Evolutionary conservation across 2,113 vertebrate genomes (phyloP), one percentile per base, ranked within the genome.

Genomic region (Tinamus guttatus): DNA sequence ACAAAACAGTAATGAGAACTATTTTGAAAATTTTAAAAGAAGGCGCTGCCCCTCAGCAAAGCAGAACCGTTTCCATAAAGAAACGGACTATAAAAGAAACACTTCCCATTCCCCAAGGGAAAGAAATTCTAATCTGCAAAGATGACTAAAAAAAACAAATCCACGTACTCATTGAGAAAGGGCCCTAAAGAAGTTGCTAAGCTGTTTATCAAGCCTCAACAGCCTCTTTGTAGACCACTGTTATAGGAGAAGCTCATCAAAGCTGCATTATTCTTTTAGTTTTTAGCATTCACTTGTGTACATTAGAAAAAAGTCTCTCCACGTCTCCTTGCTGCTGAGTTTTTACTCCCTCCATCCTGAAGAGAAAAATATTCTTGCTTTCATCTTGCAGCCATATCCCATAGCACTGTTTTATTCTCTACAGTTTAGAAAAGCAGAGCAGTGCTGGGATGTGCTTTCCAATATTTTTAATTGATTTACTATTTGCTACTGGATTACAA

Each of bases 191-290:
- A 85, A 89, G 64, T 74, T 79, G 24, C 75, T 91, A 91, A 97
- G 91, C 89, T 90, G 80, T 92, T 95, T 96, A 95, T 94, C 93
- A 88, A 69, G 47, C 80, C 59, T 88, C 82, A 71, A 77, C 89
- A 92, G 94, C 73, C 76, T 87, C 76, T 89, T 81, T 71, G 63
- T 77, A 90, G 84, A 82, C 81, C 94, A 85, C 80, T n/a, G n/a
- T 58, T 91, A 36, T 76, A 54, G 56, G 51, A 83, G 84, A 84
- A 88, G 65, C 90, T 93, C 86, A 95, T 96, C 52, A 90, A 89
- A 91, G 69, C 36, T 49, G 25, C 51, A 87, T 94, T 95, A 86
- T 94, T 87, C 49, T 93, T 90, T 63, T 82, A 90, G 91, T 90
- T 95, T 89, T 87, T 77, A 91, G 73, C 65, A 76, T 93, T 92